Evolutionary conservation across 1,140 invertebrate genomes (phyloP).

Genomic region (Drosophila subobscura): DNA sequence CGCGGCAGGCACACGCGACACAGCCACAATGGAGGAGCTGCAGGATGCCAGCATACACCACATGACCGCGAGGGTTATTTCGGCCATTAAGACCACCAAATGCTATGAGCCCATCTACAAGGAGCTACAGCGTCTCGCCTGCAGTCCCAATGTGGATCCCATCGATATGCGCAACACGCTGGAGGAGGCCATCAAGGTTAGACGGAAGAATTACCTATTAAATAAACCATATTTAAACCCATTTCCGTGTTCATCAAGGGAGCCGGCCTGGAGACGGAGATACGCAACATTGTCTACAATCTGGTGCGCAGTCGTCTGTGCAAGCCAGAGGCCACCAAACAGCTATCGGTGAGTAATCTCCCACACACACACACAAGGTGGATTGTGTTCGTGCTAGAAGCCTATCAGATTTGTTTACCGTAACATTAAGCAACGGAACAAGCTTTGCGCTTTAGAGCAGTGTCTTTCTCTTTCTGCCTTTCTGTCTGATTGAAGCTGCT

Average conservation of each 20-base stretch:
- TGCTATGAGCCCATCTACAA: constrained; percentile 87
- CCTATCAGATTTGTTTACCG: no score
- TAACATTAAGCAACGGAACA: no score
- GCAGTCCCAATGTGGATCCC: constrained; percentile 88
- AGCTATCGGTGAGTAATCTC: constrained; percentile 36
- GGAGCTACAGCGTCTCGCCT: constrained; percentile 86
- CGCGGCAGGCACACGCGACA: not conserved
- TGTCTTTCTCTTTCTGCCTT: no score
- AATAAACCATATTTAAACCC: no score
- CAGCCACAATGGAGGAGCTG: constrained; percentile 84
- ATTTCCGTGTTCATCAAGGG: constrained; percentile 85
- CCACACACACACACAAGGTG: no score
- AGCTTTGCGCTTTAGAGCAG: no score
- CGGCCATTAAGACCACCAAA: constrained; percentile 86
- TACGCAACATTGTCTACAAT: constrained; percentile 92
- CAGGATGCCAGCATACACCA: constrained; percentile 86
- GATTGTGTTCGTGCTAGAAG: no score
- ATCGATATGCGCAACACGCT: constrained; percentile 91
- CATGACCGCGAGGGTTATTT: constrained; percentile 86
- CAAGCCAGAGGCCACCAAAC: constrained; percentile 47
- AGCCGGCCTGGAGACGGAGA: constrained; percentile 90
- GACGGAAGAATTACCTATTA: no score
- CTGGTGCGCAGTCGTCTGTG: constrained; percentile 86
- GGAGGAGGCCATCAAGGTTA: constrained; percentile 87
- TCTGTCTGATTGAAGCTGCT: no score